Evolutionary conservation across 2,888 invertebrate species (phyloP), one percentile per base, ranked within the genome.

Genomic region (Eupithecia subfuscata): DNA sequence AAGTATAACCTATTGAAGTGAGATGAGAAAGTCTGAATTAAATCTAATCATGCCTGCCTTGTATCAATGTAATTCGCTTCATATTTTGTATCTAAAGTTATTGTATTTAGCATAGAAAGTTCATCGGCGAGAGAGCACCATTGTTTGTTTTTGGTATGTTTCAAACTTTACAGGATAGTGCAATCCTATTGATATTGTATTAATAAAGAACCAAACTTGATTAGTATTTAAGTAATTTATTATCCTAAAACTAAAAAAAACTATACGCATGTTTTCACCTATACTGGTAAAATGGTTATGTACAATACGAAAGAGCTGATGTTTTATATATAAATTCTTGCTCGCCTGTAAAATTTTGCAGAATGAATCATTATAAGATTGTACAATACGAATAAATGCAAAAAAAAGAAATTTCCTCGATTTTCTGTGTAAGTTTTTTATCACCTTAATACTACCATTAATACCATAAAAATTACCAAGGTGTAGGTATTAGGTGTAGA

Each of bases 271-370:
- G 95, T 95, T 95, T 95, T 95, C 95, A 95, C 94, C 95, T 93
- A 95, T 95, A 93, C 94, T 94, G 93, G 94, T 94, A 94, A 90
- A 94, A 93, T 92, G 94, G 94, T 95, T 94, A 95, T 94, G 94
- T 95, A 95, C 92, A 93, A 94, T 94, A 94, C 88, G 93, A 92
- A 93, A 91, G 94, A 94, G 94, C 94, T 94, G 92, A 92, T 92
- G 94, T 95, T 95, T 95, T 95, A 94, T 95, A 95, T 94, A 95
- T 94, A 94, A 95, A 95, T 95, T 95, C 95, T 95, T 94, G 95
- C 94, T 95, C 95, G 95, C 95, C 92, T 95, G 95, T 95, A 95
- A 94, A 94, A 95, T 94, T 95, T 95, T 95, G 95, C 95, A 95
- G 95, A 95, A 95, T 94, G 95, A 90, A 94, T 94, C 94, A 94